phyloP scores from a whole-genome alignment of 1,140 invertebrate genomes.

The Drosophila arawakana region DNA sequence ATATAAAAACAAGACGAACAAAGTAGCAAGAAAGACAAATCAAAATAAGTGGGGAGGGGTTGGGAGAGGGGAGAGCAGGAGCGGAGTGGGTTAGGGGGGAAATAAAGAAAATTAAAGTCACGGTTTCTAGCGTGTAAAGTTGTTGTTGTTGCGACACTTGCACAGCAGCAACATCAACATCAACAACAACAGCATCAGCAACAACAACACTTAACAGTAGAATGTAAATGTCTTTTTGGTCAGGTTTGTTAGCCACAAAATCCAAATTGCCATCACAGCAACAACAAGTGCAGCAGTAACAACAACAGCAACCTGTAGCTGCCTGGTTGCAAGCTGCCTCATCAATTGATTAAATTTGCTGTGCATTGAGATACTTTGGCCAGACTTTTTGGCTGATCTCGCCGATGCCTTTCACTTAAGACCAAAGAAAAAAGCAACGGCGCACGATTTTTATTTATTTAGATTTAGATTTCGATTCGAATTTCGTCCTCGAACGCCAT shows the following conservation, averaged over 20 bases:
- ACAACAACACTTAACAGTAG: conserved; percentile 73
- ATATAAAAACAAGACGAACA: conserved; percentile 62
- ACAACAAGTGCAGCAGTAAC: conserved; percentile 70
- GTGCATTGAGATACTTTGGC: conserved; percentile 66
- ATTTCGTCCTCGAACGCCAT: conserved; percentile 28
- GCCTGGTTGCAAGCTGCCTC: conserved; percentile 61
- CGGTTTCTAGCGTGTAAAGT: conserved; percentile 81
- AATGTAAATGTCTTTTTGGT: conserved; percentile 82
- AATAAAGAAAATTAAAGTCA: conserved; percentile 79
- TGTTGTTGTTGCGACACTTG: conserved; percentile 71
- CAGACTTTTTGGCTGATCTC: conserved; percentile 61
- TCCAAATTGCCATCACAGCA: conserved; percentile 75
- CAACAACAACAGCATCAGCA: conserved; percentile 17
- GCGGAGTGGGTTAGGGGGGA: conserved; percentile 11
- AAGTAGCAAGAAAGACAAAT: conserved; percentile 61
- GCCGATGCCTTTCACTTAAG: conserved; percentile 79
- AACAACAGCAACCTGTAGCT: conserved; percentile 50
- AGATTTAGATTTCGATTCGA: conserved; percentile 76
- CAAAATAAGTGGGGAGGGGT: conserved; percentile 43
- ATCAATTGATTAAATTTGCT: conserved; percentile 83
- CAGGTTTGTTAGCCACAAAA: conserved; percentile 78
- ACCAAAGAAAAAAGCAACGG: conserved; percentile 40
- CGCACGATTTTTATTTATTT: conserved; percentile 82
- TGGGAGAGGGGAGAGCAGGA: conserved; percentile 4
- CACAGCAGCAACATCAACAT: conserved; percentile 39